Percentiles rank a stretch among this genome's conserved stretches.
phyloP scores from a whole-genome alignment of 2,888 invertebrate species.

The Orchestes rusci region DNA sequence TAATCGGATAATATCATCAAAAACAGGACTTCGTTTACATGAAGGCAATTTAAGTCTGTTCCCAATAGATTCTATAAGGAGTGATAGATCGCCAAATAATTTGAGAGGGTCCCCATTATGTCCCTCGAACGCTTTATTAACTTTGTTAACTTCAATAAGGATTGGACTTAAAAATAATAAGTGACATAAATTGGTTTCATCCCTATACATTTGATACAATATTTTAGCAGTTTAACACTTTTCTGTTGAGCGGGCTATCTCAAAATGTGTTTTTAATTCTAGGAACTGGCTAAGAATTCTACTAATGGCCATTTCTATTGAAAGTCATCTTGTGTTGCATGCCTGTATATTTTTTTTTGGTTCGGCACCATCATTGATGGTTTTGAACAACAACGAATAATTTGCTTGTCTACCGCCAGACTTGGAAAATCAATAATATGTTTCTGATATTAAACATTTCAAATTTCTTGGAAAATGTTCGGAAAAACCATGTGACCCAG shows the following conservation, averaged over 20 bases:
- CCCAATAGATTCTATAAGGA: background rate
- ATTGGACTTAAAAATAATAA: slow-evolving; percentile 2
- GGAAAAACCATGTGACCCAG: slow-evolving; percentile 30
- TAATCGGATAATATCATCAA: background rate
- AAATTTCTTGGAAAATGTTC: slow-evolving; percentile 32
- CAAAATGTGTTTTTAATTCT: slow-evolving; percentile 30
- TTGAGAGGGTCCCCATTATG: background rate
- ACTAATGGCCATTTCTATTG: slow-evolving; percentile 31
- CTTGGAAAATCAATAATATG: slow-evolving; percentile 33
- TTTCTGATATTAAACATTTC: slow-evolving; percentile 28
- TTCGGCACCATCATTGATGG: slow-evolving; percentile 28
- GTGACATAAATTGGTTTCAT: slow-evolving; percentile 2
- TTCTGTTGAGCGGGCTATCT: background rate
- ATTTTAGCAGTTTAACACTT: slow-evolving; percentile 3
- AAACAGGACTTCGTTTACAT: background rate
- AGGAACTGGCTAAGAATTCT: slow-evolving; percentile 32
- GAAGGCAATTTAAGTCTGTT: too few relatives aligned
- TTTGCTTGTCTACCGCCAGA: slow-evolving; percentile 22
- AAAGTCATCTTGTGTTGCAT: slow-evolving; percentile 29
- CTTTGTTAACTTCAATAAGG: background rate
- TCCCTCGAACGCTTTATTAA: slow-evolving; percentile 1
- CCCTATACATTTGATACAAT: slow-evolving; percentile 3
- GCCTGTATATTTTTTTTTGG: slow-evolving; percentile 27
- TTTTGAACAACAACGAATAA: slow-evolving; percentile 24
- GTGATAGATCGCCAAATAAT: slow-evolving; percentile 2